Base-by-base conservation (phyloP, 2,888 invertebrate species). In the Ormyrus rosae region DNA sequence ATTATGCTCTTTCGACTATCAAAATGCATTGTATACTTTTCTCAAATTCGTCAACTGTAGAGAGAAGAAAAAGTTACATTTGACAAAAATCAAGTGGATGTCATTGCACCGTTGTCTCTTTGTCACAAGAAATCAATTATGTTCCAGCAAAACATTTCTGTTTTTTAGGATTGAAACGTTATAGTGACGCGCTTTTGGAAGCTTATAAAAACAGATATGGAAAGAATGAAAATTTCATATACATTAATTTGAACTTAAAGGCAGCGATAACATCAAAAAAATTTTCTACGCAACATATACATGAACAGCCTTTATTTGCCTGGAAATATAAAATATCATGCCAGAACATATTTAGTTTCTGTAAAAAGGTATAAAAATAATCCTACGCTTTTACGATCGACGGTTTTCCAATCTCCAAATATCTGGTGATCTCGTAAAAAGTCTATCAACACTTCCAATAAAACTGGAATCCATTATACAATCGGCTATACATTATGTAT, bases 381-480 rank as follows among this genome's bases (percentile, higher is more conserved):
- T 86, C 80, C 84, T 83, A 84, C 83, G 79, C 73, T 81, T 82
- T 77, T 78, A 74, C 75, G 72, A 82, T 78, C 64, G 75, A 81
- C 74, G 75, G 58, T 82, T 80, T 58, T 51, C 73, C 79, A 79
- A 34, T 79, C 73, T 82, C 71, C 76, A 76, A 79, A 77, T 77
- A 78, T 71, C 81, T 78, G 82, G 64, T 81, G 83, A 84, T 75
- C 77, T 84, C 82, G 77, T 83, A 84, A 87, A 88, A 88, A 88
- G 86, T 88, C 87, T 87, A 87, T 85, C 84, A 86, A 88, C 86
- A 85, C 82, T 89, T 90, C 90, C 90, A 90, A 88, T 90, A 90
- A 90, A 90, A 90, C 90, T 90, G 90, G 90, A 90, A 90, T 87
- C 84, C 78, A 80, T 79, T 77, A 82, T 82, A 82, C 68, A 79